Evolutionary conservation across 1,140 invertebrate genomes (phyloP), one percentile per base, ranked within the genome.

Genomic region (Brachystomella parvula): DNA sequence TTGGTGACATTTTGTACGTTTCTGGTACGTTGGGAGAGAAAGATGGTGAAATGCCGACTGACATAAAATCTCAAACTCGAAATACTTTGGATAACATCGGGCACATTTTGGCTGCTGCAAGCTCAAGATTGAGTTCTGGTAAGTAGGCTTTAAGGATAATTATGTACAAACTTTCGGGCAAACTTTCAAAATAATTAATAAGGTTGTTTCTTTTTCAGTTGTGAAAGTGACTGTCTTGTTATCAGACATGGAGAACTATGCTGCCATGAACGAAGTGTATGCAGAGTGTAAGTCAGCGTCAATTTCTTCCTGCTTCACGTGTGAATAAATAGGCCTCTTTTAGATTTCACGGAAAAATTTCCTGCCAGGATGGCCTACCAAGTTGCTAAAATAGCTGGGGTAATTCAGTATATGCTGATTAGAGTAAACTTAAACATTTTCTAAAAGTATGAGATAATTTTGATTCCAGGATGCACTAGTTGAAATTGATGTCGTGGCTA

Each of bases 151-250:
- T n/a, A n/a, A n/a, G n/a, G n/a, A n/a, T n/a, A n/a, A n/a, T n/a
- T n/a, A n/a, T n/a, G n/a, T n/a, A n/a, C n/a, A 44, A n/a, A n/a
- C 21, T 24, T 15, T 33, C 3, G 3, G 39, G 21, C 59, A 61
- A 68, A 65, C 70, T 75, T 78, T 39, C 30, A n/a, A n/a, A n/a
- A n/a, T n/a, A n/a, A n/a, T n/a, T n/a, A n/a, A n/a, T n/a, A n/a
- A n/a, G n/a, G n/a, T 44, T 68, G 69, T 68, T 63, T 72, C 75
- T 15, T 39, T 71, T 81, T 62, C 77, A 86, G 89, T 94, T 67
- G 81, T 94, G 0, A 94, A 94, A 78, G 86, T 85, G 24, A 94
- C 90, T 0, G 85, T 96, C 21, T 82, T 94, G 44, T 77, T 96
- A 3, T 83, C 83, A 64, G 85, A 89, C 75, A 89, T 95, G 1